Evolutionary conservation across 2,797 vertebrate genomes (phyloP).

Genomic region (Crypturellus tataupa): DNA sequence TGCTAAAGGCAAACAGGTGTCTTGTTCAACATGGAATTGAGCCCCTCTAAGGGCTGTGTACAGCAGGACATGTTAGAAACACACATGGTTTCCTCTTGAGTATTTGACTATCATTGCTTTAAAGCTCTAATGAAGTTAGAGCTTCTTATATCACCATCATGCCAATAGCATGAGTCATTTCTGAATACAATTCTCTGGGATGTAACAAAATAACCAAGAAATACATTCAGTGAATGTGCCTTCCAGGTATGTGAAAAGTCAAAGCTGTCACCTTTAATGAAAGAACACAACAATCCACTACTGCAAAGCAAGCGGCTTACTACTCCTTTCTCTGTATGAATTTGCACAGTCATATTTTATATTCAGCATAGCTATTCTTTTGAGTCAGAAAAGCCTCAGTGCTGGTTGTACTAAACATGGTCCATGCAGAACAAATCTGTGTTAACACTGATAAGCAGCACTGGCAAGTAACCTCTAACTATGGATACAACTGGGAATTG

Average conservation of each 20-base stretch:
- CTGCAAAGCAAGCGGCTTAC: neutral
- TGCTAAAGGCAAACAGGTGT: neutral
- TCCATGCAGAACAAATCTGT: neutral
- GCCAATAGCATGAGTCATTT: neutral
- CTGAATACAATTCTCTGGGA: neutral
- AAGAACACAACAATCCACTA: neutral
- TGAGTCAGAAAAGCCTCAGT: neutral
- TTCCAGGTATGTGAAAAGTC: neutral
- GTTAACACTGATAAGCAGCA: neutral
- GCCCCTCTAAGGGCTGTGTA: neutral
- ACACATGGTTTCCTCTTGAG: neutral
- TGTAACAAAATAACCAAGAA: neutral
- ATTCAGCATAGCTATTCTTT: neutral
- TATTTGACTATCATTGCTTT: neutral
- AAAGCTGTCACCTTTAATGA: neutral
- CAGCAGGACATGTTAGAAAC: neutral
- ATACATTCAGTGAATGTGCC: fast-evolving
- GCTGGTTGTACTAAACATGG: neutral
- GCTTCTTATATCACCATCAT: neutral
- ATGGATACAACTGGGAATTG: neutral
- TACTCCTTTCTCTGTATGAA: neutral
- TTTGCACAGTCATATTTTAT: too few relatives aligned
- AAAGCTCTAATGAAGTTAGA: neutral
- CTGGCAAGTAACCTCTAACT: neutral
- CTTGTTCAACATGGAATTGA: neutral